These are phyloP conservation scores for Drosophila melanica DNA, from an alignment of 1,140 invertebrate species.

Conservation along the genomic window DNA sequence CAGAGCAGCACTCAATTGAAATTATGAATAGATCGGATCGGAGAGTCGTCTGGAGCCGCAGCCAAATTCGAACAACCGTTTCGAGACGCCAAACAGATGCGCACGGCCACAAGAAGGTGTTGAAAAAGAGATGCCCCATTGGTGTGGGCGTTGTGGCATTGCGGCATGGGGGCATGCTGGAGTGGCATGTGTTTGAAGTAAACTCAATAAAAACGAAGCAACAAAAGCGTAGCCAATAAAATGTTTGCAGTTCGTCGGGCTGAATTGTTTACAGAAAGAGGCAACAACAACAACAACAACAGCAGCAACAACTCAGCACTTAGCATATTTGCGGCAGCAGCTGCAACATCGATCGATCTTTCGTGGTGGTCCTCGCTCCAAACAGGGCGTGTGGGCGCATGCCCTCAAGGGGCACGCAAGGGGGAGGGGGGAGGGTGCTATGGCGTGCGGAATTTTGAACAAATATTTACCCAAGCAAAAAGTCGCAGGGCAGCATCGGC, in stretches of 20 bases:
- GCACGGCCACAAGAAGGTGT: conserved; percentile 67
- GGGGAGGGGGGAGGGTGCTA: conserved; percentile 50
- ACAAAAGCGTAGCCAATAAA: conserved; percentile 76
- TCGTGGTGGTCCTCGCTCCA: conserved; percentile 49
- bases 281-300: neutral
- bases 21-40: conserved; percentile 66
- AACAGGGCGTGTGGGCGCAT: conserved; percentile 31
- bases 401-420: conserved; percentile 22
- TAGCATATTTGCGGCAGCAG: conserved; percentile 69
- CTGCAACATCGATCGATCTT: conserved; percentile 59
- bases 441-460: conserved; percentile 77
- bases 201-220: conserved; percentile 78
- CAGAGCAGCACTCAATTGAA: conserved; percentile 56
- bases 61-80: conserved; percentile 54
- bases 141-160: conserved; percentile 24
- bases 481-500: conserved; percentile 45
- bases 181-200: conserved; percentile 63
- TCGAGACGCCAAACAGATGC: conserved; percentile 69
- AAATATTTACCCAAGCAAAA: conserved; percentile 77
- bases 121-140: conserved; percentile 65
- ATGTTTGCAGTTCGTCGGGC: conserved; percentile 66
- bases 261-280: conserved; percentile 66
- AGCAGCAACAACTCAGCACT: conserved; percentile 54
- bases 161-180: conserved; percentile 35
- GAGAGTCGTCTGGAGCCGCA: conserved; percentile 1